phyloP scores from a whole-genome alignment of 2,113 vertebrate genomes.

The Triplophysa siluroides region DNA sequence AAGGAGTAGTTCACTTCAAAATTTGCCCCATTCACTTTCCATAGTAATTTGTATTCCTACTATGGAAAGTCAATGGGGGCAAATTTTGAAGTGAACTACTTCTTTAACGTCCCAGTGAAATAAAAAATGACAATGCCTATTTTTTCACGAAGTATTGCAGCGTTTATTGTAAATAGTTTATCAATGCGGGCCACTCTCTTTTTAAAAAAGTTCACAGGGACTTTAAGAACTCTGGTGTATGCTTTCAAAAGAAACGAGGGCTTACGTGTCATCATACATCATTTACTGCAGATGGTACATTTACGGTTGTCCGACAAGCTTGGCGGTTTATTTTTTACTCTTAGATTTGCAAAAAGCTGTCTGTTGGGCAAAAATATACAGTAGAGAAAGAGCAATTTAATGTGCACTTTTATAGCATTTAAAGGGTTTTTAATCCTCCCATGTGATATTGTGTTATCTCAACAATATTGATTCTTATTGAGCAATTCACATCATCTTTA shows the following conservation, averaged over 20 bases:
- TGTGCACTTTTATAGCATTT: not conserved
- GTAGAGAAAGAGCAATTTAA: not conserved
- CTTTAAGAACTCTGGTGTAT: conserved; percentile 18
- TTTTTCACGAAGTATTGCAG: too few species aligned
- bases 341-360: not conserved
- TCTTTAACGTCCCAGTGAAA: too few species aligned
- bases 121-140: too few species aligned
- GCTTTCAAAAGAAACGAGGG: conserved; percentile 12
- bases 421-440: not conserved
- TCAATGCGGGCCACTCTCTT: too few species aligned
- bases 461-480: not conserved
- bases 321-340: conserved; percentile 16
- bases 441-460: not conserved
- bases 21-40: too few species aligned
- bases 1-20: too few species aligned
- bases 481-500: not conserved
- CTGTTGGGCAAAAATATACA: not conserved
- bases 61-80: too few species aligned
- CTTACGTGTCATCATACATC: not conserved
- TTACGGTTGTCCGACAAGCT: conserved; percentile 8
- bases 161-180: too few species aligned
- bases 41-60: too few species aligned
- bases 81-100: too few species aligned
- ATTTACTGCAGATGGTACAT: not conserved
- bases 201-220: too few species aligned